Base-by-base conservation (phyloP, 2,113 vertebrate genomes). In the Felis chaus region DNA sequence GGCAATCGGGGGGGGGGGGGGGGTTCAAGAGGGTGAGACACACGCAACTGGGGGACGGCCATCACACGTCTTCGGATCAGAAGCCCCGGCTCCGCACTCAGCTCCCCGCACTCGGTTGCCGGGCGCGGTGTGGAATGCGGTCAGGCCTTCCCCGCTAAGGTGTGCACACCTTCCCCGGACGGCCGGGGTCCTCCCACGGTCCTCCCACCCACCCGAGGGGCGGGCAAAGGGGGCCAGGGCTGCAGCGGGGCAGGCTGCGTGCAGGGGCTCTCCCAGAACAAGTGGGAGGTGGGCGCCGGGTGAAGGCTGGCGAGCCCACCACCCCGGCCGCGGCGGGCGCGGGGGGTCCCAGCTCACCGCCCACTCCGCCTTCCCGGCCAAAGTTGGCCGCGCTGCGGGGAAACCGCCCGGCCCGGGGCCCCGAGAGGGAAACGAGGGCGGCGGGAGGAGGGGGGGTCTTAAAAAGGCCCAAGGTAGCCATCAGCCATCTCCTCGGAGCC, bases 391-490 rank as follows among this genome's bases (percentile, higher is more conserved):
- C 63, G 63, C 23, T 7, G 31, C 41, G 3, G 45, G 45, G 7
- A 4, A 7, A 8, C 31, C 29, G 53, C 50, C n/a, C 21, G 27
- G 15, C 65, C 48, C 31, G 12, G 29, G 11, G 41, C 48, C 63
- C 81, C 12, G 41, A 12, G 33, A 45, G 66, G 82, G 66, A 29
- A 6, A 14, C 0, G 76, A 6, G 39, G 31, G 19, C 5, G 7
- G 55, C 55, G 55, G 19, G 55, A 57, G 13, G 55, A 7, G 7
- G 27, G 7, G 25, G 73, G 45, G 5, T 45, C 84, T n/a, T 18
- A 1, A 31, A 76, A 71, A 93, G 92, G 96, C 89, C 97, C 61
- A 4, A 63, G 87, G 95, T 91, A 50, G 94, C 82, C 95, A 41
- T 57, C 94, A 27, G 74, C 83, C 92, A 31, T 53, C 48, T 65